Percentiles rank a stretch among this genome's conserved stretches.
phyloP scores from a whole-genome alignment of 2,113 vertebrate genomes.

The Arothron firmamentum region DNA sequence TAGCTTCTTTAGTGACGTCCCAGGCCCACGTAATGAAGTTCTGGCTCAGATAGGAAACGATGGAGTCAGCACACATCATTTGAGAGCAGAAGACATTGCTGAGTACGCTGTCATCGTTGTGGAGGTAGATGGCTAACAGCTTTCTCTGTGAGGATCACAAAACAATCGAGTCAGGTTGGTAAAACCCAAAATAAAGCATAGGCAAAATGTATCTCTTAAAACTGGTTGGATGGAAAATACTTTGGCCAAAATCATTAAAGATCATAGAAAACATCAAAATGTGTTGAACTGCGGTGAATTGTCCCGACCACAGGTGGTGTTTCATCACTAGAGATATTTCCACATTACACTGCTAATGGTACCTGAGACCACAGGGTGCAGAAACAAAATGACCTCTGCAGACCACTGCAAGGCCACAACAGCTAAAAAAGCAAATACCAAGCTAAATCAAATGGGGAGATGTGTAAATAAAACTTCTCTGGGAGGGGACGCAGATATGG shows the following conservation, averaged over 20 bases:
- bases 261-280: not conserved
- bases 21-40: conserved; percentile 99
- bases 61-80: conserved; percentile 98
- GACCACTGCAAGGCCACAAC: conserved; percentile 44
- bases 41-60: conserved; percentile 98
- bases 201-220: not conserved
- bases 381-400: conserved; percentile 33
- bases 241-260: too few species aligned
- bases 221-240: too few species aligned
- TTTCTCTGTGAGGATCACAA: conserved; percentile 83
- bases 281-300: not conserved
- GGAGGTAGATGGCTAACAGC: conserved; percentile 99
- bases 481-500: conserved; percentile 57
- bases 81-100: conserved; percentile 99
- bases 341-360: conserved; percentile 35
- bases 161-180: not conserved
- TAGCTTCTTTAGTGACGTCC: conserved; percentile 97
- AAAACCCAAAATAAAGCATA: not conserved
- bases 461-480: conserved; percentile 76
- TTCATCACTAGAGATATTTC: conserved; percentile 32
- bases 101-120: conserved; percentile 98
- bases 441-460: conserved; percentile 70
- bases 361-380: conserved; percentile 12
- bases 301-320: not conserved
- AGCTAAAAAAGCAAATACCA: conserved; percentile 71